These are phyloP conservation scores for Pelecanoides urinatrix DNA, from an alignment of 2,113 vertebrate species.

Conservation along the genomic window DNA sequence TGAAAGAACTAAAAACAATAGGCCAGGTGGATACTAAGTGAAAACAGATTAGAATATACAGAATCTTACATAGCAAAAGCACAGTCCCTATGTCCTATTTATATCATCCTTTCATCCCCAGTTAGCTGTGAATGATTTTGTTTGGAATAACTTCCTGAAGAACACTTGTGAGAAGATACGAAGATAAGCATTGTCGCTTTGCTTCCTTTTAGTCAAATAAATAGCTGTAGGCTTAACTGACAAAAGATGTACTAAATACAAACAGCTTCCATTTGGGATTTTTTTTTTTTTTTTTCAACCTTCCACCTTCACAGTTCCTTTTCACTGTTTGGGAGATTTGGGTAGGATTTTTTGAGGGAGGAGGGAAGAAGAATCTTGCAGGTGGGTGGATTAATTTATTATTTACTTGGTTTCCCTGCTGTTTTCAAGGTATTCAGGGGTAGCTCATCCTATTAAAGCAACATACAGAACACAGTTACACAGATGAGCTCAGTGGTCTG, in stretches of 20 bases:
- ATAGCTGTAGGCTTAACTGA: neutral
- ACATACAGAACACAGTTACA: neutral
- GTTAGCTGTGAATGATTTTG: neutral
- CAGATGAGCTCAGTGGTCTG: neutral
- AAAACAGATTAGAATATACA: neutral
- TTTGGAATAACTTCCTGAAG: constrained; percentile 16
- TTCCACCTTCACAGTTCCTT: neutral
- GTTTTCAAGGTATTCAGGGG: neutral
- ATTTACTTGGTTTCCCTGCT: neutral
- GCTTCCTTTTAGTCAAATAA: constrained; percentile 8
- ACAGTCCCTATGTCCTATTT: neutral
- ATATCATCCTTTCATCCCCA: neutral
- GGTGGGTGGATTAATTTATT: neutral
- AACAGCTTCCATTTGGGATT: neutral
- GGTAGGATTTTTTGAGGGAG: neutral
- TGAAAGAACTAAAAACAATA: neutral
- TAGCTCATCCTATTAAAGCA: neutral
- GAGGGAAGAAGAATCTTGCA: neutral
- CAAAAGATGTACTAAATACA: neutral
- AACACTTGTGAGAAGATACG: constrained; percentile 10
- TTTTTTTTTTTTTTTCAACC: neutral
- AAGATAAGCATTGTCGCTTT: neutral
- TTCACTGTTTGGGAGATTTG: neutral
- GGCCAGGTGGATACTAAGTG: neutral
- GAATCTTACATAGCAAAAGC: neutral